Conservation (phyloP, 1,140 invertebrate species). For the Antheraea mylitta region DNA sequence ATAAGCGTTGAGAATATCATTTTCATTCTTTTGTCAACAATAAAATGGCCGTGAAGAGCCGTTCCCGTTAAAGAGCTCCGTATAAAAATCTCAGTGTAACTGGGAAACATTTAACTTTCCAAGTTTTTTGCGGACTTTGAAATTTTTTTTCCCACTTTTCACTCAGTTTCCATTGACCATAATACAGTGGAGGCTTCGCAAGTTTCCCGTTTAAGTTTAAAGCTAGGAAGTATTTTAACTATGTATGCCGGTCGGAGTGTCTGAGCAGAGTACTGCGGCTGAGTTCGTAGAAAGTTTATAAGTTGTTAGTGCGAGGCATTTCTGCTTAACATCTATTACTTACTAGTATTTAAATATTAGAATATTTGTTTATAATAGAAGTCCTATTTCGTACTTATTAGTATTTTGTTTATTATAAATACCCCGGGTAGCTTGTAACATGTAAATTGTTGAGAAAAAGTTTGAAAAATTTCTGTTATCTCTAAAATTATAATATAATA, state of each 20-base stretch:
- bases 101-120: conserved; percentile 55
- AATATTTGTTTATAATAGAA: neutral
- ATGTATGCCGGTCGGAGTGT: conserved; percentile 41
- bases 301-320: conserved; percentile 10
- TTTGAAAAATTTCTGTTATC: no score
- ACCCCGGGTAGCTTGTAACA: no score
- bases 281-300: neutral
- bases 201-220: conserved; percentile 43
- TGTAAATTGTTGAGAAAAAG: no score
- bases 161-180: conserved; percentile 47
- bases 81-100: conserved; percentile 38
- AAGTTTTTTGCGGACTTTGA: conserved; percentile 41
- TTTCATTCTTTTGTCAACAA: conserved; percentile 27
- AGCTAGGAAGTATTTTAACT: conserved; percentile 53
- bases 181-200: conserved; percentile 43
- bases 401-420: no score
- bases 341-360: neutral
- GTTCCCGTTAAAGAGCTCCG: conserved; percentile 21
- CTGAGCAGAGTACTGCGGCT: conserved; percentile 18
- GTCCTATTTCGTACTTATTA: neutral
- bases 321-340: conserved; percentile 3
- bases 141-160: conserved; percentile 46
- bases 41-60: conserved; percentile 30
- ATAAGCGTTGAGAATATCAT: conserved; percentile 12
- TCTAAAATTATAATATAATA: no score